Percentiles rank a stretch among this genome's conserved stretches.
Evolutionary conservation across 37 sponge, comb jelly and placozoan genomes (phyloP).

Genomic region (Hormiphora californensis): DNA sequence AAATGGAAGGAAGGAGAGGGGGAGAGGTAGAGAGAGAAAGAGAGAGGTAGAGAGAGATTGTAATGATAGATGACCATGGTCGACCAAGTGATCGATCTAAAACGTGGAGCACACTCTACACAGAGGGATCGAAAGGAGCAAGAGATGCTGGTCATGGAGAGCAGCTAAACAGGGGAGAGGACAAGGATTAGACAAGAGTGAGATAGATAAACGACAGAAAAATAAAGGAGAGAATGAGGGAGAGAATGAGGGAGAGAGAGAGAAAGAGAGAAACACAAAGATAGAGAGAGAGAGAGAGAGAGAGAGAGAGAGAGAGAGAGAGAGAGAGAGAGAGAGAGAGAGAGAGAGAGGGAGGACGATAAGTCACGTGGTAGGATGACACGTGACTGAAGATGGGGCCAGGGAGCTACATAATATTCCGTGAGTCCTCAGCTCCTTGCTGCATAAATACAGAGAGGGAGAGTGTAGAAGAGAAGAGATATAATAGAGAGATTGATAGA

Average conservation of each 20-base stretch:
- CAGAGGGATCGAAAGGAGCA: too few relatives aligned
- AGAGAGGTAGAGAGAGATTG: neutral
- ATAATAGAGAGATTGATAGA: too few relatives aligned
- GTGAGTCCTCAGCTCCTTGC: too few relatives aligned
- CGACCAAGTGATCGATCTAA: too few relatives aligned
- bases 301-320: neutral
- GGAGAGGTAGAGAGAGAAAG: neutral
- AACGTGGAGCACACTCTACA: too few relatives aligned
- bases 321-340: neutral
- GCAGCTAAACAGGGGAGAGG: neutral
- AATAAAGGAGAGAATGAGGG: neutral
- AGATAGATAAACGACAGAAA: neutral
- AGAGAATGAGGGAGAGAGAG: neutral
- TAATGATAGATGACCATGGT: too few relatives aligned
- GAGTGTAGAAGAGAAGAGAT: too few relatives aligned
- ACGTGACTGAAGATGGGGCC: neutral
- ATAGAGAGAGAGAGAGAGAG: neutral
- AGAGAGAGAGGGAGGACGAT: neutral
- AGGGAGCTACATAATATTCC: too few relatives aligned
- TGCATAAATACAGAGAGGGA: too few relatives aligned
- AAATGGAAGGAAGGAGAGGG: neutral
- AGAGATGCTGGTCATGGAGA: neutral
- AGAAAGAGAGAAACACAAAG: neutral
- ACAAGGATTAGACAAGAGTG: neutral
- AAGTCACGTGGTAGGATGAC: neutral